Base-by-base conservation (phyloP, 1,140 invertebrate species). In the Eupristina koningsbergeri region DNA sequence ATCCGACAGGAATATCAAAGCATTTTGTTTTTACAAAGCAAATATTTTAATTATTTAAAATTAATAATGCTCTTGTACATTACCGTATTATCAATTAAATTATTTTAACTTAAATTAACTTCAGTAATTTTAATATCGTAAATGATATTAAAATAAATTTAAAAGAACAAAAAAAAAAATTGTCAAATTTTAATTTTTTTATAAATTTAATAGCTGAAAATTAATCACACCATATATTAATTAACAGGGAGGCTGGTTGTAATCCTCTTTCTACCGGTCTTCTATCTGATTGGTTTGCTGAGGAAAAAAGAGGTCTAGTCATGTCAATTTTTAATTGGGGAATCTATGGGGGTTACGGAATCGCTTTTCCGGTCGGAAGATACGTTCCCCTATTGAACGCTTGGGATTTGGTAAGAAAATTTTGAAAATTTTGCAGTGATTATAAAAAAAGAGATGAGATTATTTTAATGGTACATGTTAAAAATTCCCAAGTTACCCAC, bases 271-370 rank as follows among this genome's bases (percentile, higher is more conserved):
- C 97, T 3, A 97, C 97, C 0, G 93, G 93, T 77, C 95, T 98
- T 67, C 93, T 98, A 26, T 96, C 97, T 0, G 97, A 98, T 88
- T 94, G 97, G 86, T 97, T 97, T 87, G 94, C 95, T 0, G 96
- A 97, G 90, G 93, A 96, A 79, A 95, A 97, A 85, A 94, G 97
- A 85, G 98, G 96, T 15, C 92, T 98, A 22, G 97, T 98, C 0
- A 95, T 98, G 93, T 97, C 97, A 1, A 95, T 98, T 79, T 98
- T 98, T 92, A 98, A 98, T 91, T 98, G 97, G 97, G 98, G 98
- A 50, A 98, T 99, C 85, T 99, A 99, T 88, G 96, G 97, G 34
- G 98, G 97, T 19, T 98, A 98, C 86, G 97, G 97, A 63, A 95
- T 98, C 71, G 97, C 97, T 17, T 98, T 98, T 89, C 97, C 97